Percentiles rank a stretch among this genome's conserved stretches.
These are phyloP conservation scores for Leistus spinibarbis DNA, from an alignment of 2,888 invertebrate species.

Conservation along the genomic window DNA sequence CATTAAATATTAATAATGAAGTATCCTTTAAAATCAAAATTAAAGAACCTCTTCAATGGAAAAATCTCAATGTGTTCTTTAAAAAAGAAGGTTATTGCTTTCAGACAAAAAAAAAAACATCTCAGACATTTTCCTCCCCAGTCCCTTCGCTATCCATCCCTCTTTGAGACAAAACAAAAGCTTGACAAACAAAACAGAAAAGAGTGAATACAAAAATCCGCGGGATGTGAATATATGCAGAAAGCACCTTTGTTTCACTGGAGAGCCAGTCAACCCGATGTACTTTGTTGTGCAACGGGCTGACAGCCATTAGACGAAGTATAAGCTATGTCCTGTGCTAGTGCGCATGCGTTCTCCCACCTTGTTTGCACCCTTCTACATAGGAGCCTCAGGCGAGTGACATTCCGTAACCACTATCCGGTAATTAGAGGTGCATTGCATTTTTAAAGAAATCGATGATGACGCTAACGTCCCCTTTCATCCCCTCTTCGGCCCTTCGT, in stretches of 20 bases:
- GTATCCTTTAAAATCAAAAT: background rate
- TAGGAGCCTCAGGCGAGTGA: conserved; percentile 40
- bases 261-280: background rate
- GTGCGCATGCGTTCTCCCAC: background rate
- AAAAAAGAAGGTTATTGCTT: background rate
- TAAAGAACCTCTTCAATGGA: background rate
- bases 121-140: background rate
- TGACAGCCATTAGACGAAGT: background rate
- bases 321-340: background rate
- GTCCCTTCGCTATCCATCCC: background rate
- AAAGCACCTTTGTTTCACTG: background rate
- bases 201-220: background rate
- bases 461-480: conserved; percentile 22
- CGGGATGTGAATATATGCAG: background rate
- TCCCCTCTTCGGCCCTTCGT: too few species aligned
- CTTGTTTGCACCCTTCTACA: background rate
- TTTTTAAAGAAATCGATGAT: conserved; percentile 56
- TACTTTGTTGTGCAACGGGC: too few species aligned
- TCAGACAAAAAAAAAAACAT: background rate
- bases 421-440: conserved; percentile 56
- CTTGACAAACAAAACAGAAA: background rate
- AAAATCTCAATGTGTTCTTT: background rate
- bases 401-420: conserved; percentile 46
- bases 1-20: background rate
- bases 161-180: background rate